These are phyloP conservation scores for Oxyura jamaicensis DNA, from an alignment of 2,113 vertebrate species.

Conservation along the genomic window DNA sequence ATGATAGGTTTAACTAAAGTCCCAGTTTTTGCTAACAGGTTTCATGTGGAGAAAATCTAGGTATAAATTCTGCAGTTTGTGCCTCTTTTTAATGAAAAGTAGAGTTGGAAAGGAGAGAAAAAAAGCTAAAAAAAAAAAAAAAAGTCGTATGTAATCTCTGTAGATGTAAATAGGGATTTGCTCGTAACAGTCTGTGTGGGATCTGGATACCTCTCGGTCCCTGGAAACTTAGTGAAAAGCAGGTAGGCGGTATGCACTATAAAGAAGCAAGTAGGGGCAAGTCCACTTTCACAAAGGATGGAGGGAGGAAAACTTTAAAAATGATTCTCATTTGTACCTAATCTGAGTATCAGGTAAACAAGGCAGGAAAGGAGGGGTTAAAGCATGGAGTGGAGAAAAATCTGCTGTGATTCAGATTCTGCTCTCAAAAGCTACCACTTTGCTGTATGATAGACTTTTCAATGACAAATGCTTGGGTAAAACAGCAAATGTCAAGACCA, in stretches of 20 bases:
- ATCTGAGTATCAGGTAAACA: neutral
- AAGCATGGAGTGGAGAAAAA: neutral
- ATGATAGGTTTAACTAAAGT: neutral
- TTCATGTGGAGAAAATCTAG: neutral
- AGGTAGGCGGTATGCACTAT: neutral
- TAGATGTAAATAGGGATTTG: neutral
- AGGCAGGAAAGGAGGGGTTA: neutral
- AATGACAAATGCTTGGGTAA: neutral
- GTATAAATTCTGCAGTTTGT: neutral
- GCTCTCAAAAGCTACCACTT: neutral
- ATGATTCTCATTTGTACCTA: neutral
- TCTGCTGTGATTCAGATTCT: neutral
- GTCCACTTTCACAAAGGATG: neutral
- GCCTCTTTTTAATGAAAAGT: neutral
- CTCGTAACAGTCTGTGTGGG: neutral
- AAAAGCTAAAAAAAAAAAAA: neutral
- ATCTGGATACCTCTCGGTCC: neutral
- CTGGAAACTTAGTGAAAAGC: neutral
- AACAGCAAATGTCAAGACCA: neutral
- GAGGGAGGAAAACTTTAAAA: neutral
- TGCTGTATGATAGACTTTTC: neutral
- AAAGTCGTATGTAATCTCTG: neutral
- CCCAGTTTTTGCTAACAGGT: neutral
- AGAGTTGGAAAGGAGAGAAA: neutral
- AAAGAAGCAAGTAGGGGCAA: neutral